Base-by-base conservation (phyloP, 2,797 vertebrate genomes). In the Myotis findleyi region DNA sequence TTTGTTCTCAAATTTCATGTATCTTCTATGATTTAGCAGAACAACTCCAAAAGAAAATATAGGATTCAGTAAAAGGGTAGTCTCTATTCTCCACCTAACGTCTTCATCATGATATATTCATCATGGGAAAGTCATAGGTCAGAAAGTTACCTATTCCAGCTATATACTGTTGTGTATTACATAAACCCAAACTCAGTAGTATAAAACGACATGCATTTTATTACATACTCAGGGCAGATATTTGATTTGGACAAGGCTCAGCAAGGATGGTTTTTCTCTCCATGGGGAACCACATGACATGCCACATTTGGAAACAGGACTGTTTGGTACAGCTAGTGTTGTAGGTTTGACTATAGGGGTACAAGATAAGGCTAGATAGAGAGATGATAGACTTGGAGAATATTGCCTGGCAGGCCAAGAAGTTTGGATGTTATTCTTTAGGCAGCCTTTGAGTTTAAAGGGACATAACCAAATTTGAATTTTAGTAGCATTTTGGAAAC, bases 1-100 rank as follows among this genome's bases (percentile, higher is more conserved):
- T 71, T 33, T 77, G 1, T 91, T 93, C 38, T 91, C 33, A 81
- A 86, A 77, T 85, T 73, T 82, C 6, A 93, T 62, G 2, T 82
- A 27, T 73, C 72, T 93, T 68, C 44, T 87, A 89, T 13, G 27
- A 80, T 80, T 44, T 47, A 44, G 64, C 51, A 85, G 21, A 82
- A 73, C 64, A 77, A 77, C 2, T 12, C 16, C n/a, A 14, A 55
- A 72, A 73, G 36, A 72, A 87, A 88, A 33, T 41, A 8, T 33
- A 76, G 71, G 7, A 21, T 33, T 93, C 38, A 18, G 2, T 75
- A 17, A 57, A 83, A 81, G 81, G 13, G 6, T 71, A 88, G 12
- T 33, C 3, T 92, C 59, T 94, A 51, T 72, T 93, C 33, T 55
- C 41, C 18, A 91, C 20, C 11, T 64, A 66, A 79, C 72, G 23